Conservation (phyloP, 2,888 invertebrate species). For the Hofmannophila pseudospretella region DNA sequence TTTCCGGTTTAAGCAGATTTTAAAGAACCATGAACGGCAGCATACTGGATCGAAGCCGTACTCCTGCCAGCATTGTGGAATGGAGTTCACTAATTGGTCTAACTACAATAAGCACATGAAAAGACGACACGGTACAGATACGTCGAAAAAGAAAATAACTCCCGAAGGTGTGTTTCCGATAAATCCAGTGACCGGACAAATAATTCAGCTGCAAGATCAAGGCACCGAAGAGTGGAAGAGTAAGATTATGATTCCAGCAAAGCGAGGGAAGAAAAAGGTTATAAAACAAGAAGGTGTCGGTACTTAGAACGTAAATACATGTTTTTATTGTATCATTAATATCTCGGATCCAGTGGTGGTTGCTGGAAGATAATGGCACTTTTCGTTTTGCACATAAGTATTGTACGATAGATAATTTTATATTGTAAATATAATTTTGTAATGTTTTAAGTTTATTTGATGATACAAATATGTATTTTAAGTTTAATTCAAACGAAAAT, state of each 20-base stretch:
- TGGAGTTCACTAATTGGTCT: constrained; percentile 88
- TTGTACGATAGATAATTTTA: no score
- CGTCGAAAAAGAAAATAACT: constrained; percentile 72
- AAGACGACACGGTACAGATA: constrained; percentile 80
- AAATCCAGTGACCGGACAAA: constrained; percentile 62
- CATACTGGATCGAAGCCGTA: constrained; percentile 86
- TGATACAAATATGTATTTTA: no score
- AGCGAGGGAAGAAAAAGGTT: constrained; percentile 57
- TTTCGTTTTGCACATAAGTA: no score
- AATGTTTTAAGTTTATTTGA: no score
- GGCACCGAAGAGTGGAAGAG: constrained; percentile 65
- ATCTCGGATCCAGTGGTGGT: no score
- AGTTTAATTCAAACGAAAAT: no score
- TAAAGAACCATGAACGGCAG: constrained; percentile 84
- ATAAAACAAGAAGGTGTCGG: constrained; percentile 36
- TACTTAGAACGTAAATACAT: no score
- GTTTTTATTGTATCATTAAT: no score
- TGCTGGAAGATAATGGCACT: no score
- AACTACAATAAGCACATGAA: constrained; percentile 92
- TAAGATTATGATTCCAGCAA: constrained; percentile 61
- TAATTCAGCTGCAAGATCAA: constrained; percentile 51
- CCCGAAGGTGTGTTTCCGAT: constrained; percentile 70
- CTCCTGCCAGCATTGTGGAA: constrained; percentile 83
- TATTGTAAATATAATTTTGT: no score
- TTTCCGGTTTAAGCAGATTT: constrained; percentile 86